Conservation (phyloP, 2,888 invertebrate genomes). For the Xestobium rufovillosum region DNA sequence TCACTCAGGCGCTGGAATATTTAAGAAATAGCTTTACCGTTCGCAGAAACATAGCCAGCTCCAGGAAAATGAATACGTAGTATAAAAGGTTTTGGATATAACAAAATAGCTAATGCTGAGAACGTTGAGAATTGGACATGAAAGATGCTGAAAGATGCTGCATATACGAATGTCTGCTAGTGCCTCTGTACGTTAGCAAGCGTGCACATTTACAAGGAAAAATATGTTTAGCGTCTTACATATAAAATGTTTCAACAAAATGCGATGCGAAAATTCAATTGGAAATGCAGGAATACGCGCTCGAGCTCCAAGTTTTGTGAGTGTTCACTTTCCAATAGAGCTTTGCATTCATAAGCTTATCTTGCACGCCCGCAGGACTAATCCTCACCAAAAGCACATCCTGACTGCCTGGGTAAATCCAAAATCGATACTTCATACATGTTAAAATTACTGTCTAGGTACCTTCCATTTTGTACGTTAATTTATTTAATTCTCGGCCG, state of each 20-base stretch:
- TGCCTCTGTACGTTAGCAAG: no score
- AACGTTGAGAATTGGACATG: no score
- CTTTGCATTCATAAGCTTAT: slow-evolving; percentile 34
- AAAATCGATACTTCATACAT: slow-evolving; percentile 32
- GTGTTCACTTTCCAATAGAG: slow-evolving; percentile 30
- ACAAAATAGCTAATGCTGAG: no score
- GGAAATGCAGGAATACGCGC: slow-evolving; percentile 1
- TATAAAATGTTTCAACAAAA: background rate
- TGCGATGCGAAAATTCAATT: slow-evolving; percentile 2
- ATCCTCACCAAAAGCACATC: slow-evolving; percentile 32
- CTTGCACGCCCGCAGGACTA: slow-evolving; percentile 32
- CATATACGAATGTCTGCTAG: no score
- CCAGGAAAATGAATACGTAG: no score
- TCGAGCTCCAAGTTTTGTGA: slow-evolving; percentile 14
- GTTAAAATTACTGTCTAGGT: slow-evolving; percentile 15
- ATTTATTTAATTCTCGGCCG: slow-evolving; percentile 23
- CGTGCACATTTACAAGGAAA: slow-evolving; percentile 1
- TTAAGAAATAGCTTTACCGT: no score
- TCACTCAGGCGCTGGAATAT: no score
- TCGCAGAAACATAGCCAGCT: no score
- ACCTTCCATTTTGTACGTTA: slow-evolving; percentile 18
- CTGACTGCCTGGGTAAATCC: slow-evolving; percentile 26
- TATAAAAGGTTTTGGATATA: no score
- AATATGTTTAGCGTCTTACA: background rate
- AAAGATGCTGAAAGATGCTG: no score